Evolutionary conservation across 92 coral and sea anemone genomes (phyloP).

Genomic region (Bergia sp.): DNA sequence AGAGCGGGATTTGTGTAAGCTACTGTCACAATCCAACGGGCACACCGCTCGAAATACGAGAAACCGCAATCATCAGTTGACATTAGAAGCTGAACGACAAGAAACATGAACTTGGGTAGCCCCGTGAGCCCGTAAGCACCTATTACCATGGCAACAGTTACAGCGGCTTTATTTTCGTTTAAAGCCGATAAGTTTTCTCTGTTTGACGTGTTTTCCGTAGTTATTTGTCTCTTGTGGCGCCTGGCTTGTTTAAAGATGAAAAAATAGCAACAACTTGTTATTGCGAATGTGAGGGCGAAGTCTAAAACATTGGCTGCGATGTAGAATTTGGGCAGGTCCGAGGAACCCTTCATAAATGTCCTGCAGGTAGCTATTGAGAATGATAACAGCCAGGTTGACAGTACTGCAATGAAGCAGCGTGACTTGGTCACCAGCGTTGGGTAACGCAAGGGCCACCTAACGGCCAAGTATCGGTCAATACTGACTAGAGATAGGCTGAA

Average conservation of each 20-base stretch:
- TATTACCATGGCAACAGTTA: constrained; percentile 8
- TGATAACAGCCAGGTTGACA: neutral
- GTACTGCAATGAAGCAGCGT: neutral
- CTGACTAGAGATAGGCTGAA: constrained; percentile 10
- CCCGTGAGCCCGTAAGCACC: constrained; percentile 15
- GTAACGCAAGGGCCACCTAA: constrained; percentile 4
- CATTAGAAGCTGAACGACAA: neutral
- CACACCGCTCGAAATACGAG: constrained; percentile 10
- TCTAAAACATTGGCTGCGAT: neutral
- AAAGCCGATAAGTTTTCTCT: neutral
- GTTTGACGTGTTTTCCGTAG: neutral
- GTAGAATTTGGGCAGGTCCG: constrained; percentile 2
- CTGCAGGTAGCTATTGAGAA: neutral
- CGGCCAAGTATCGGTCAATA: constrained; percentile 4
- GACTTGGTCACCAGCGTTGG: constrained; percentile 19
- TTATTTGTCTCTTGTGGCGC: constrained; percentile 4
- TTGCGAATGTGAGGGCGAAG: constrained; percentile 23
- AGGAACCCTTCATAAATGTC: neutral
- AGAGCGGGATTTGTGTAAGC: neutral
- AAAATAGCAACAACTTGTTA: neutral
- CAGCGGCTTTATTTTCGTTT: constrained; percentile 13
- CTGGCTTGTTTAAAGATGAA: constrained; percentile 10
- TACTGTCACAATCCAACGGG: constrained; percentile 22
- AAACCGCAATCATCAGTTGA: constrained; percentile 12
- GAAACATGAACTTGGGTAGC: neutral